A percentile compares a stretch with the other conserved stretches of the same genome.
Conservation (phyloP, 1,140 invertebrate genomes). For the Lasioglossum albipes region DNA sequence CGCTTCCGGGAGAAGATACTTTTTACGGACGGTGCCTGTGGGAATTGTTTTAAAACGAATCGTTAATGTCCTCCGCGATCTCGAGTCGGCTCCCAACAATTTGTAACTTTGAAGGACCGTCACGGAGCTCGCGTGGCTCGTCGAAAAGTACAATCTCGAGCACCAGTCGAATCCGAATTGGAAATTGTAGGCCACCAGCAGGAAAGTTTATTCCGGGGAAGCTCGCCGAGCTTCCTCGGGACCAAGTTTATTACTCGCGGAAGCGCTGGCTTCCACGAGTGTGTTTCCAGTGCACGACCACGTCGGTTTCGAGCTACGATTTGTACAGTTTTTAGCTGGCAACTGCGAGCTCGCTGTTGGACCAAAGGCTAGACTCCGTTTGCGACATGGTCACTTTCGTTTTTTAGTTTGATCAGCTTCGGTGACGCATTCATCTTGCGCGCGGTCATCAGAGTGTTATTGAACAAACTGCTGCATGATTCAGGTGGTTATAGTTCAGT, state of each 20-base stretch:
- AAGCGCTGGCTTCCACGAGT: not conserved
- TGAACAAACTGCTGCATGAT: no score
- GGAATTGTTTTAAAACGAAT: not conserved
- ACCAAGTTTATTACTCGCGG: not conserved
- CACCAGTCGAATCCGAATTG: conserved; percentile 23
- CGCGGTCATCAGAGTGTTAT: no score
- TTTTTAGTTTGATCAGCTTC: no score
- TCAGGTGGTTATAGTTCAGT: no score
- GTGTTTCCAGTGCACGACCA: no score
- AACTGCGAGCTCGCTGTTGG: no score
- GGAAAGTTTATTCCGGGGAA: conserved; percentile 12
- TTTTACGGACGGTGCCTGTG: no score
- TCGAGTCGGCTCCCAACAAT: not conserved
- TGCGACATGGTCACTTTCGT: no score
- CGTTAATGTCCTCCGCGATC: not conserved
- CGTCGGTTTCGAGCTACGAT: no score
- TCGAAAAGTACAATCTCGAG: conserved; percentile 12
- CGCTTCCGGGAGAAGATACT: not conserved
- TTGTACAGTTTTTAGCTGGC: no score
- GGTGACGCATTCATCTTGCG: no score
- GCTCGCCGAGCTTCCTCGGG: not conserved
- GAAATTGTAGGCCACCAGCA: conserved; percentile 14
- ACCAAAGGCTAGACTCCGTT: no score
- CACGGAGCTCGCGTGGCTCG: conserved; percentile 1
- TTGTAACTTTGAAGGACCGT: conserved; percentile 13